Evolutionary conservation across 1,140 invertebrate genomes (phyloP).

Genomic region (Colletes latitarsis): DNA sequence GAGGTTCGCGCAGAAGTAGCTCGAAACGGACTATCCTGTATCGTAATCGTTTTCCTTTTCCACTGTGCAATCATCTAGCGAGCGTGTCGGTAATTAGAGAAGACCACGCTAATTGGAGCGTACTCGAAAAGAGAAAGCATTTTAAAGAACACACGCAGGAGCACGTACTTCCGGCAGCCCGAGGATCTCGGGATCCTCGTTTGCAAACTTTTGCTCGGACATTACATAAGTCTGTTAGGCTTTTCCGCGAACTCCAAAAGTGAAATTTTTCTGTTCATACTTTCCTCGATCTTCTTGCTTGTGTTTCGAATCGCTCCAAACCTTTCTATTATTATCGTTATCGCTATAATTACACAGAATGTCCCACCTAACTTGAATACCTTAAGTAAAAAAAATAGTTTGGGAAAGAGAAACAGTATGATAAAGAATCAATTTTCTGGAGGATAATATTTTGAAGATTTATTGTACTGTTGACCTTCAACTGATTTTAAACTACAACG

Average conservation of each 20-base stretch:
- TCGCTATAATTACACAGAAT: no score
- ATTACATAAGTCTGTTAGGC: not conserved
- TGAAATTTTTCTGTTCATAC: not conserved
- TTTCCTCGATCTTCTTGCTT: not conserved
- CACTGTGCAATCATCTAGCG: slow-evolving; percentile 30
- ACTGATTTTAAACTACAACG: no score
- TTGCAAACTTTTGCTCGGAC: not conserved
- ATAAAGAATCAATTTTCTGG: no score
- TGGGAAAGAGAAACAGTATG: no score
- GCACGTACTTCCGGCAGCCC: slow-evolving; percentile 51
- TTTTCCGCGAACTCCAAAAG: not conserved
- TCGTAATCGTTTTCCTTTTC: slow-evolving; percentile 42
- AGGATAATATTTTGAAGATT: no score
- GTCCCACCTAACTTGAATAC: no score
- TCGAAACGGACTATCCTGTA: not conserved
- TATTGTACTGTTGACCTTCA: no score
- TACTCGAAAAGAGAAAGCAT: slow-evolving; percentile 64
- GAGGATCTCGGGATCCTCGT: not conserved
- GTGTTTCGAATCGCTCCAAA: not conserved
- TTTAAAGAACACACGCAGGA: slow-evolving; percentile 53
- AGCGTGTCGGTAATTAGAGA: slow-evolving; percentile 59
- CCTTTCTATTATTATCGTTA: no score
- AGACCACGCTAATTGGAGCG: slow-evolving; percentile 62
- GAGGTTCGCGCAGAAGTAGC: not conserved
- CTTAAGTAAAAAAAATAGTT: no score